Percentiles rank a stretch among this genome's conserved stretches.
Evolutionary conservation across 2,113 vertebrate species (phyloP).

Genomic region (Hippocampus mohnikei): DNA sequence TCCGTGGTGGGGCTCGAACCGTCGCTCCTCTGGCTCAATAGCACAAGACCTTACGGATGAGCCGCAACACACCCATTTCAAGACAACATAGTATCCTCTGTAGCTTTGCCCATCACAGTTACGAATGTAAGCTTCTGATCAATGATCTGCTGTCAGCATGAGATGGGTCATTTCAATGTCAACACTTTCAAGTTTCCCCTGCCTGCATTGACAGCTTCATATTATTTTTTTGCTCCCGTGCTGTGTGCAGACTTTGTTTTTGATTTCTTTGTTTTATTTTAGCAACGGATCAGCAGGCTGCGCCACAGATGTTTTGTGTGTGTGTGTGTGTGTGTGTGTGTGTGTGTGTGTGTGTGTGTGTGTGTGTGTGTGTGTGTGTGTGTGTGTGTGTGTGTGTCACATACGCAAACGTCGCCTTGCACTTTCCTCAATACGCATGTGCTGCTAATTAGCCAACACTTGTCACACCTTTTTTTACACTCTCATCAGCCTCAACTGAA

Average conservation of each 20-base stretch:
- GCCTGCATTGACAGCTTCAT: background rate
- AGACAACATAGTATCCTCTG: too few species aligned
- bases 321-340: background rate
- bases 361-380: too few species aligned
- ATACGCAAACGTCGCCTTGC: background rate
- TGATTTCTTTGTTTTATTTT: background rate
- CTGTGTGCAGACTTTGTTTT: background rate
- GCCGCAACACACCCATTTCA: too few species aligned
- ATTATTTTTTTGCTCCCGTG: background rate
- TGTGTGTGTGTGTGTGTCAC: too few species aligned
- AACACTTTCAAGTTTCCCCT: background rate
- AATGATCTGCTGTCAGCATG: background rate
- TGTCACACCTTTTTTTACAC: conserved; percentile 20
- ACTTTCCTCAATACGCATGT: conserved; percentile 10
- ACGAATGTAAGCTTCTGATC: too few species aligned
- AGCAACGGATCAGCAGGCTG: background rate
- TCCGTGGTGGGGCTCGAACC: too few species aligned
- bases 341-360: too few species aligned
- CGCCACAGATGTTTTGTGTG: conserved; percentile 14
- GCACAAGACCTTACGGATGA: too few species aligned
- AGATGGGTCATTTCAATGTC: background rate
- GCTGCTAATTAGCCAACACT: conserved; percentile 32
- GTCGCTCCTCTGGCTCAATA: too few species aligned
- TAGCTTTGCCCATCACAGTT: too few species aligned
- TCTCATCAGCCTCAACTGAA: conserved; percentile 8